A percentile compares a stretch with the other conserved stretches of the same genome.
phyloP scores from a whole-genome alignment of 2,888 invertebrate genomes.

The Carabus problematicus region DNA sequence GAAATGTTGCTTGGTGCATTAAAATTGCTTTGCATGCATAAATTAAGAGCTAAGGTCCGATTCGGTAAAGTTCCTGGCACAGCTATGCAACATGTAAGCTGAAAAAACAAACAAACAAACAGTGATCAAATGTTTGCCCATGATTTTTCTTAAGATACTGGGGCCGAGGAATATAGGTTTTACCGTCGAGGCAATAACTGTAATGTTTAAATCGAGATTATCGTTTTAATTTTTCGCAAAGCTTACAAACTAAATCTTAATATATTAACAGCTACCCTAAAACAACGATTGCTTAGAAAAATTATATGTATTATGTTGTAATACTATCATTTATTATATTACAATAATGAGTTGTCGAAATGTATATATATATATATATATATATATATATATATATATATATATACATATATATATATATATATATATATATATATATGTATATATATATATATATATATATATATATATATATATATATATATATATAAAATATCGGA shows the following conservation, averaged over 20 bases:
- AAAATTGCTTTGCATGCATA: constrained; percentile 16
- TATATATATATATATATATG: no score
- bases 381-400: no score
- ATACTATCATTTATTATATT: not conserved
- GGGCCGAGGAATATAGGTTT: not conserved
- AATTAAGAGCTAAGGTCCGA: constrained; percentile 5
- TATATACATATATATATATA: no score
- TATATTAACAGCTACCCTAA: constrained; percentile 60
- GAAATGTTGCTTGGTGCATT: constrained; percentile 1
- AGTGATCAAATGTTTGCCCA: not conserved
- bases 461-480: no score
- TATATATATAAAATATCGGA: no score
- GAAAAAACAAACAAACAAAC: constrained; percentile 1
- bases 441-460: no score
- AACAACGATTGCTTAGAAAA: constrained; percentile 62
- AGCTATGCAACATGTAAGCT: constrained; percentile 12
- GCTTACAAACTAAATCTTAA: constrained; percentile 61
- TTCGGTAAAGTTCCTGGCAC: constrained; percentile 10
- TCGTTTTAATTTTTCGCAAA: constrained; percentile 60
- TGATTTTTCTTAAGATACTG: not conserved
- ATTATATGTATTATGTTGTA: constrained; percentile 58
- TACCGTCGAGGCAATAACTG: not conserved
- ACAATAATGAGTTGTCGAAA: not conserved
- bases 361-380: no score
- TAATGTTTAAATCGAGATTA: constrained; percentile 54